Conservation (phyloP, 2,888 invertebrate species). For the Ophion ellenae region DNA sequence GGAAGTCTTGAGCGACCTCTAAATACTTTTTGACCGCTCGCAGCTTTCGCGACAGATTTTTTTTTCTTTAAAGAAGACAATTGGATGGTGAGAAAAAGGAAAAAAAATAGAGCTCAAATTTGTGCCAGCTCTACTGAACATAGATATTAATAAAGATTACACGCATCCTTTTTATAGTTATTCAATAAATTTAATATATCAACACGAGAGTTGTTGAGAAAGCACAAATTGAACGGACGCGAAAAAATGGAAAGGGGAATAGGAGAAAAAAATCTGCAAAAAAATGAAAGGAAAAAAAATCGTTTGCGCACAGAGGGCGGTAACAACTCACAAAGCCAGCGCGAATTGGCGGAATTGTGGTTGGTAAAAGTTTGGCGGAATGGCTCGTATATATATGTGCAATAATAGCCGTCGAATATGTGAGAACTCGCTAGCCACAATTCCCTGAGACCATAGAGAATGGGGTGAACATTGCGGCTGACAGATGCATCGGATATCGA, state of each 20-base stretch:
- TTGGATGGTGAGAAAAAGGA: too few relatives aligned
- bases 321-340: slow-evolving; percentile 24
- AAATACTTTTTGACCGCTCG: too few relatives aligned
- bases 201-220: neutral
- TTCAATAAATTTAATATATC: neutral
- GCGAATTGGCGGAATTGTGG: slow-evolving; percentile 8
- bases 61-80: too few relatives aligned
- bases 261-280: neutral
- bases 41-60: too few relatives aligned
- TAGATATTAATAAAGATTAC: too few relatives aligned
- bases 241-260: neutral
- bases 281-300: slow-evolving; percentile 1
- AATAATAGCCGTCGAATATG: slow-evolving; percentile 46
- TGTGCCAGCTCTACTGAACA: too few relatives aligned
- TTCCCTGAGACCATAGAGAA: slow-evolving; percentile 41
- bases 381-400: slow-evolving; percentile 5
- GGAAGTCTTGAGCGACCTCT: too few relatives aligned
- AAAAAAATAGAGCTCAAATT: too few relatives aligned
- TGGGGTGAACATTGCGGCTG: slow-evolving; percentile 60
- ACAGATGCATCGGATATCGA: slow-evolving; percentile 75
- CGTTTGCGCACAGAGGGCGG: neutral
- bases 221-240: neutral
- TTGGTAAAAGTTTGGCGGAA: slow-evolving; percentile 23
- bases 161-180: too few relatives aligned
- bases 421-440: slow-evolving; percentile 49